Evolutionary conservation across 2,797 vertebrate genomes (phyloP), one percentile per base, ranked within the genome.

Genomic region (Acanthornis magna): DNA sequence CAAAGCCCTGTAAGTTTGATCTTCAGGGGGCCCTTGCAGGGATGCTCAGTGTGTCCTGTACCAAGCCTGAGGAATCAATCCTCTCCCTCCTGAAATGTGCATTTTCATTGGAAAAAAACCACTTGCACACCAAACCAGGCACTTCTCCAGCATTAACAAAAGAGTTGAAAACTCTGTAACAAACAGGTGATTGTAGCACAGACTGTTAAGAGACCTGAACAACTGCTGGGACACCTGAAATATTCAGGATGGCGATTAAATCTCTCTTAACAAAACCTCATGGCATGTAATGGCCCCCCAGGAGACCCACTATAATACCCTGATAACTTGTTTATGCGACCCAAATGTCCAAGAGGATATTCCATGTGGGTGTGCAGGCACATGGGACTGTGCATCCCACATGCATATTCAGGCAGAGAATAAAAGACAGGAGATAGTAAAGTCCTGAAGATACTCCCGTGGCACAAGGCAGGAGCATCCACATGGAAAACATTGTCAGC

Each of bases 361-460:
- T 81, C 38, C 2, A 9, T 1, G 36, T 6, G 58, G 10, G 13
- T 50, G 13, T 16, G 17, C 29, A 23, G 2, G 3, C 70, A 54
- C 30, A 16, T 0, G 13, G 68, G 65, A 65, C 73, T 7, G 6
- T 3, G 1, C 7, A 51, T 16, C 32, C 63, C 51, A 48, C 2
- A 5, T 22, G 54, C 36, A 76, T 18, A 15, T 43, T 51, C 70
- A 58, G 42, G 25, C 1, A 4, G 12, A 27, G 76, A 68, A 70
- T 58, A 57, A 65, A 93, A 45, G 21, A 13, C 1, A 20, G 60
- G 50, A 73, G 80, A 53, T 1, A 81, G 29, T 32, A 3, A 70
- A 94, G 48, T 14, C 82, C 1, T 1, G 13, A 34, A 47, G 57
- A 36, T 5, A 36, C 21, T 36, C 2, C 2, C 0, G 0, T 13